Conservation (phyloP, 2,113 vertebrate genomes). For the Corythaixoides concolor region DNA sequence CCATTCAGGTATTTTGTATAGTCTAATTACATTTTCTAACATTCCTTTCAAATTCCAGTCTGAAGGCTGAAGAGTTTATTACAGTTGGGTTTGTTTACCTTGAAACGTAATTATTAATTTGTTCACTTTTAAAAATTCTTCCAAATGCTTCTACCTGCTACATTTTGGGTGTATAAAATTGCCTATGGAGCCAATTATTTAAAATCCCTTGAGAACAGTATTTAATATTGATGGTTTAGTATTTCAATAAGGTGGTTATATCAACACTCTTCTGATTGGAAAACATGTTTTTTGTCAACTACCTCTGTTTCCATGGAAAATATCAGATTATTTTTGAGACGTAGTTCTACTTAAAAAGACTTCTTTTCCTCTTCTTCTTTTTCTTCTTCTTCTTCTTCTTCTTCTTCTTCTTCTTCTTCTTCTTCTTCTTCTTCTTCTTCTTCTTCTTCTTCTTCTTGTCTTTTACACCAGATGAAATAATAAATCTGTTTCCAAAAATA, state of each 20-base stretch:
- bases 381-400: too few species aligned
- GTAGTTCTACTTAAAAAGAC: neutral
- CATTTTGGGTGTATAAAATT: neutral
- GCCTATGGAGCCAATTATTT: neutral
- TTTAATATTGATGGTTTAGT: neutral
- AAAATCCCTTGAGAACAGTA: neutral
- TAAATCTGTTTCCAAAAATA: neutral
- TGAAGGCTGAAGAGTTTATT: neutral
- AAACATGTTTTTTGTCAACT: neutral
- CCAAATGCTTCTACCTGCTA: neutral
- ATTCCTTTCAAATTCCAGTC: neutral
- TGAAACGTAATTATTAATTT: neutral
- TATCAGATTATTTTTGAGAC: neutral
- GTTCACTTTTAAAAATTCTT: neutral
- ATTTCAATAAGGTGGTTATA: neutral
- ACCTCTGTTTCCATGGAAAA: neutral
- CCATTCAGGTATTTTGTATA: neutral
- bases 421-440: too few species aligned
- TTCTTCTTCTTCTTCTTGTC: neutral
- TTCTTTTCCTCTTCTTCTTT: neutral
- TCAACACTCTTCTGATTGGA: neutral
- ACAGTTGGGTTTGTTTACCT: neutral
- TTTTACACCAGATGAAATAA: neutral
- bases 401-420: too few species aligned
- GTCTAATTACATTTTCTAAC: neutral